Conservation (phyloP, 1,140 invertebrate genomes). For the Metaphire vulgaris region DNA sequence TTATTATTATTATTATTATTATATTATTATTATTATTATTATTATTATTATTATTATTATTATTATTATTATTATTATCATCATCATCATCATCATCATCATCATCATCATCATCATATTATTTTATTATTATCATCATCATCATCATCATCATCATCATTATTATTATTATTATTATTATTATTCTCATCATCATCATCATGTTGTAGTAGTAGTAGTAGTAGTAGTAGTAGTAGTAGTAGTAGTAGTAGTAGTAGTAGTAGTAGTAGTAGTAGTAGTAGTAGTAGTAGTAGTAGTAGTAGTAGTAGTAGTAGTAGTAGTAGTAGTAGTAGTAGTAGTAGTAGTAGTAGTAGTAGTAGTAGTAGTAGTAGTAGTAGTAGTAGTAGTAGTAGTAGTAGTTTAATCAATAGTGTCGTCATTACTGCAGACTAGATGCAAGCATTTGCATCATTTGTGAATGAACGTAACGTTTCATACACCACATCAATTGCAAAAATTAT, state of each 20-base stretch:
- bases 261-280: background rate
- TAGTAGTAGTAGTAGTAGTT: constrained; percentile 1
- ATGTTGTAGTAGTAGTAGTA: constrained; percentile 1
- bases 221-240: background rate
- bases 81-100: constrained; percentile 11
- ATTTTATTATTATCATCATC: background rate
- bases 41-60: constrained; percentile 22
- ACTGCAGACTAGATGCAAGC: no score
- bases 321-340: constrained; percentile 3
- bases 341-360: constrained; percentile 2
- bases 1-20: constrained; percentile 23
- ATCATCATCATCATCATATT: constrained; percentile 3
- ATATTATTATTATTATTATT: constrained; percentile 19
- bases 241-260: background rate
- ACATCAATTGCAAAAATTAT: background rate
- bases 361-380: constrained; percentile 2
- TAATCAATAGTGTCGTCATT: no score
- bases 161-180: constrained; percentile 12
- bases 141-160: constrained; percentile 13
- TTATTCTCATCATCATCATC: background rate
- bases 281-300: background rate
- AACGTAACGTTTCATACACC: no score
- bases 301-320: constrained; percentile 2
- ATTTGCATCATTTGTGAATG: no score
- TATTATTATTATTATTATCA: constrained; percentile 18